Percentiles rank a stretch among this genome's conserved stretches.
Evolutionary conservation across 1,140 invertebrate genomes (phyloP).

Genomic region (Drosophila kepulauana): DNA sequence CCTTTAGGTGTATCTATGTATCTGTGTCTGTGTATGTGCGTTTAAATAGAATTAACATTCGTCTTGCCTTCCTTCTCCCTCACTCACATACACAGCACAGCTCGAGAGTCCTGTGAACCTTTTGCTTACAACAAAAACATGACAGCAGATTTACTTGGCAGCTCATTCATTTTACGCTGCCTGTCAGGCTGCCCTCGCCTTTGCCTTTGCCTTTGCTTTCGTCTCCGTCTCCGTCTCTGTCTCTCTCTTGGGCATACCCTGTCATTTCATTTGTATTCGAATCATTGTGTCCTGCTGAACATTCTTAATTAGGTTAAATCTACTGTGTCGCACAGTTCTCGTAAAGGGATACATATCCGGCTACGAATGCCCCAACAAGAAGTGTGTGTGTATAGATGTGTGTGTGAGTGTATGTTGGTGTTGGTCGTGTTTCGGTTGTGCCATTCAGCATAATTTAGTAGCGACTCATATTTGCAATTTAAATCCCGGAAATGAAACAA

Average conservation of each 20-base stretch:
- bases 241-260: slow-evolving; percentile 8
- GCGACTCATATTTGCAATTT: slow-evolving; percentile 83
- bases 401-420: slow-evolving; percentile 34
- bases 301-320: slow-evolving; percentile 85
- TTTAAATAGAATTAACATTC: slow-evolving; percentile 84
- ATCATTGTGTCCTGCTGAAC: slow-evolving; percentile 84
- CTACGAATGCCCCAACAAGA: slow-evolving; percentile 9
- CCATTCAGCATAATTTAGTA: slow-evolving; percentile 76
- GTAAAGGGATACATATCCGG: slow-evolving; percentile 42
- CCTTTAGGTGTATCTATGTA: slow-evolving; percentile 26
- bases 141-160: slow-evolving; percentile 78
- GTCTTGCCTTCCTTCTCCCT: slow-evolving; percentile 50
- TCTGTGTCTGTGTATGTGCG: slow-evolving; percentile 33
- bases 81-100: slow-evolving; percentile 34
- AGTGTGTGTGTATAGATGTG: slow-evolving; percentile 10
- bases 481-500: slow-evolving; percentile 84
- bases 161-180: slow-evolving; percentile 78
- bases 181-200: slow-evolving; percentile 53
- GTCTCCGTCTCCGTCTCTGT: not conserved
- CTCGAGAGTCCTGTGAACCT: slow-evolving; percentile 52
- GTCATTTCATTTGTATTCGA: slow-evolving; percentile 84
- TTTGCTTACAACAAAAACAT: slow-evolving; percentile 70
- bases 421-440: slow-evolving; percentile 37
- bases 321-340: slow-evolving; percentile 65
- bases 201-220: not conserved